Evolutionary conservation across 2,888 invertebrate species (phyloP).

Genomic region (Ectropis crepuscularia): DNA sequence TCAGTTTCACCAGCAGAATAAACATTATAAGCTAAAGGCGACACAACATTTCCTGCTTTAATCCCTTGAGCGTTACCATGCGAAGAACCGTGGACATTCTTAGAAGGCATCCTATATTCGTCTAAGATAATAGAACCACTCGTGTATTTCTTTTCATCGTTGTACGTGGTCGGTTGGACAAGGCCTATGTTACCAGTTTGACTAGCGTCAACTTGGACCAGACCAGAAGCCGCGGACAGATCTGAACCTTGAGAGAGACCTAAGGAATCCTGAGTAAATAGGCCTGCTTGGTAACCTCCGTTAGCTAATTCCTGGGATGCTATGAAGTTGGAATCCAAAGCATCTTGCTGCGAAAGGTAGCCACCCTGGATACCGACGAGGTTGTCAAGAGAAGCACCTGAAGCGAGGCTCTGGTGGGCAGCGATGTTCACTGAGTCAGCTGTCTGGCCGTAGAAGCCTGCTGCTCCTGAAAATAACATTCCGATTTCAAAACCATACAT

Average conservation of each 20-base stretch:
- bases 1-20: constrained; percentile 3
- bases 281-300: constrained; percentile 44
- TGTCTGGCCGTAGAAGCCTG: constrained; percentile 77
- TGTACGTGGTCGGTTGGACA: constrained; percentile 66
- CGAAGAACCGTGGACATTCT: constrained; percentile 46
- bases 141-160: constrained; percentile 62
- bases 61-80: constrained; percentile 39
- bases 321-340: constrained; percentile 72
- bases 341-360: constrained; percentile 63
- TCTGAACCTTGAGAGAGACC: constrained; percentile 36
- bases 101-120: constrained; percentile 71
- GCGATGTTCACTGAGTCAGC: constrained; percentile 79
- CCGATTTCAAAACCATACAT: too few species aligned
- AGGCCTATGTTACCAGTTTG: constrained; percentile 56
- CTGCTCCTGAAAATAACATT: constrained; percentile 63
- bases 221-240: constrained; percentile 35
- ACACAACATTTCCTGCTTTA: constrained; percentile 33
- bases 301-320: constrained; percentile 69
- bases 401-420: constrained; percentile 75
- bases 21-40: constrained; percentile 22
- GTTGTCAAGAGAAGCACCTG: constrained; percentile 75
- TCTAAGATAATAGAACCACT: constrained; percentile 76
- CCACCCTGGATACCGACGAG: constrained; percentile 77
- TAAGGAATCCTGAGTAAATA: constrained; percentile 19
- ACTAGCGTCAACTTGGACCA: constrained; percentile 50